Evolutionary conservation across 2,113 vertebrate genomes (phyloP).

Genomic region (Anser brachyrhynchus): DNA sequence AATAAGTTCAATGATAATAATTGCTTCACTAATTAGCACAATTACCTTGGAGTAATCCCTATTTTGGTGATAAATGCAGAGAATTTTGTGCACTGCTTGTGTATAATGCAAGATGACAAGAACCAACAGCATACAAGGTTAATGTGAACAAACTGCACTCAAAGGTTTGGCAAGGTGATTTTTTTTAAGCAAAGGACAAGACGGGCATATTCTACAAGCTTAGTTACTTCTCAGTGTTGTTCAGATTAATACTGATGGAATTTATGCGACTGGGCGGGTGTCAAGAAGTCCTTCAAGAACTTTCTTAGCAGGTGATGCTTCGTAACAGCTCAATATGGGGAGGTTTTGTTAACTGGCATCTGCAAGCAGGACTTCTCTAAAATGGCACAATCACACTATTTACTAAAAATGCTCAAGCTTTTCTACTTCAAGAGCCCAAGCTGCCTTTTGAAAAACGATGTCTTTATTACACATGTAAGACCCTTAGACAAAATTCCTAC

Average conservation of each 20-base stretch:
- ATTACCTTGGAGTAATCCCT: neutral
- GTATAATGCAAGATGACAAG: neutral
- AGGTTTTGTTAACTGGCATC: neutral
- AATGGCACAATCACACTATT: neutral
- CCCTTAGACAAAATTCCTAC: neutral
- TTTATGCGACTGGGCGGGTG: neutral
- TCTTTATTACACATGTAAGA: neutral
- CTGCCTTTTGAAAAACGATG: neutral
- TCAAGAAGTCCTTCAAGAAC: neutral
- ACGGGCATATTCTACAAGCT: neutral
- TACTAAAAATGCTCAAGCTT: neutral
- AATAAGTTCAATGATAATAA: neutral
- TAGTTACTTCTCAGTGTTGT: neutral
- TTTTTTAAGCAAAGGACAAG: neutral
- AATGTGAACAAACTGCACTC: neutral
- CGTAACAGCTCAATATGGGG: neutral
- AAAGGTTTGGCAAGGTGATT: accelerated
- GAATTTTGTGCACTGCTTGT: neutral
- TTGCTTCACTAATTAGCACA: neutral
- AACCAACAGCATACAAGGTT: neutral
- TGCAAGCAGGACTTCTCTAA: neutral
- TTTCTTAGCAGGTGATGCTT: neutral
- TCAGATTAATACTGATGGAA: neutral
- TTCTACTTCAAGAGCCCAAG: neutral
- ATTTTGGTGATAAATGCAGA: neutral